Base-by-base conservation (phyloP, 2,888 invertebrate species). In the Parascotia fuliginaria region DNA sequence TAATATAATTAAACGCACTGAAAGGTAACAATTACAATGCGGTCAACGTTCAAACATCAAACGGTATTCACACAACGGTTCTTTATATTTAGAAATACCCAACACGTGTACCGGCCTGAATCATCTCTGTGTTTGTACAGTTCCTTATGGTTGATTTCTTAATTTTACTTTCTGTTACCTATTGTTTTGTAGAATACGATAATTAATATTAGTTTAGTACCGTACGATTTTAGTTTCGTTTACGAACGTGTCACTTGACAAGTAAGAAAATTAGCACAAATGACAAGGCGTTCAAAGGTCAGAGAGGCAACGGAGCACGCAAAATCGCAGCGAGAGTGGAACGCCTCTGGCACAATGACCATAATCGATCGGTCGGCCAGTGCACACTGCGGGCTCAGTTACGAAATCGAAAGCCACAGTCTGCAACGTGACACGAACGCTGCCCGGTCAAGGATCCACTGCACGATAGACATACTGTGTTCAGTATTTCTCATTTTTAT, bases 1-100 rank as follows among this genome's bases (percentile, higher is more conserved):
- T 60, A 72, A 64, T 69, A 68, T 24, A 24, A 71, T 34, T 34
- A 74, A 72, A 73, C 69, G 55, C 62, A 56, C 78, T 72, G 55
- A 70, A 77, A 70, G 75, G 73, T 79, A 82, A 75, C 70, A 75
- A 81, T 77, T 68, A 73, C 79, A 82, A 77, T 72, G 76, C 82
- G 81, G 84, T 81, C 83, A 81, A 83, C 77, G 76, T 78, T 79
- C 79, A 81, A 73, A 61, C 76, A 68, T 73, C 75, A 83, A 24
- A 83, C 80, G 80, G 81, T 83, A 85, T 83, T 77, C 73, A 72
- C 59, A 79, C 77, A 89, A 87, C 88, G 87, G 84, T 85, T 77
- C 80, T 85, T 85, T 88, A 83, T 81, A 84, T 87, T 87, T 85
- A 87, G 83, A 83, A 75, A 79, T 75, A 77, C 61, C 55, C 66